Evolutionary conservation across 2,888 invertebrate species (phyloP).

Genomic region (Tenthredo distinguenda): DNA sequence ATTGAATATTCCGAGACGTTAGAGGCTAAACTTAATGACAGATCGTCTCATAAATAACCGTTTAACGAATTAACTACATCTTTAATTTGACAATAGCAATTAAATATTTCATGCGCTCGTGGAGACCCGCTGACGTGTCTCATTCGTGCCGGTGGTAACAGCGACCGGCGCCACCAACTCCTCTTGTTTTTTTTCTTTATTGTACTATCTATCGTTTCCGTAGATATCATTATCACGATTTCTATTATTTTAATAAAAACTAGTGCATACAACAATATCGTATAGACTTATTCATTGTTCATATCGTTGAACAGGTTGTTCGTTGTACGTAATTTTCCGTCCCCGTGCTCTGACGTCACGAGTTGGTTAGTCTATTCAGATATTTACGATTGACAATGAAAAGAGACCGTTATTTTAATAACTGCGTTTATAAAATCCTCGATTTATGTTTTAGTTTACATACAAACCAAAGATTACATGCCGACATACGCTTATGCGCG

Average conservation of each 20-base stretch:
- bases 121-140: constrained; percentile 28
- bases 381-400: background rate
- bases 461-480: background rate
- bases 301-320: background rate
- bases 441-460: too few species aligned
- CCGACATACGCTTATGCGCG: background rate
- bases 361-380: background rate
- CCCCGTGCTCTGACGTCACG: background rate
- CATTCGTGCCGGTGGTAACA: constrained; percentile 2
- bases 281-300: background rate
- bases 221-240: background rate
- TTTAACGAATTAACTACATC: background rate
- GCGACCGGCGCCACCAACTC: background rate
- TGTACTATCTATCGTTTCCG: background rate
- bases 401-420: background rate
- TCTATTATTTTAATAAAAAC: too few species aligned
- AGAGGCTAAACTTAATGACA: background rate
- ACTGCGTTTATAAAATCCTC: background rate
- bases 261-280: background rate
- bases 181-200: background rate
- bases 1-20: background rate
- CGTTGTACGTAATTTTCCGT: background rate
- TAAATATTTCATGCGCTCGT: background rate
- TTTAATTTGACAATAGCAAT: background rate
- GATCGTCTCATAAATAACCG: background rate